These are phyloP conservation scores for Eutrigla gurnardus DNA, from an alignment of 2,797 vertebrate genomes.

Conservation along the genomic window DNA sequence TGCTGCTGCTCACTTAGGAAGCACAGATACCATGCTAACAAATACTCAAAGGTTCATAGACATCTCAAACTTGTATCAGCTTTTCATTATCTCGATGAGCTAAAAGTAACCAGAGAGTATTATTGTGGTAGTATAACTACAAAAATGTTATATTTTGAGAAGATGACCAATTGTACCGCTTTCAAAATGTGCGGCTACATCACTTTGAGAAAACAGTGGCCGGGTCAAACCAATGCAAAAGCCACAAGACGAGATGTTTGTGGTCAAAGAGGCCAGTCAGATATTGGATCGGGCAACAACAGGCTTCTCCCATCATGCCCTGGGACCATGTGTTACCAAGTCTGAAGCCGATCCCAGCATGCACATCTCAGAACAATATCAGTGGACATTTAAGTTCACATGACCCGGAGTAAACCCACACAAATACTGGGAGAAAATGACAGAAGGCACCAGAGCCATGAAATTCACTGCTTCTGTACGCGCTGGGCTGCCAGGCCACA, in stretches of 20 bases:
- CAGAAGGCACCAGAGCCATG: not conserved
- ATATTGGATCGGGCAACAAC: not conserved
- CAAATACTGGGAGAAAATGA: not conserved
- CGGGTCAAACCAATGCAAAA: not conserved
- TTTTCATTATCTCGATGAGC: not conserved
- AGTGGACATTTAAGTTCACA: slow-evolving; percentile 4
- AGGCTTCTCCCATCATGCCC: slow-evolving; percentile 1
- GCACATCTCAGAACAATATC: slow-evolving; percentile 17
- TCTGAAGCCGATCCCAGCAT: not conserved
- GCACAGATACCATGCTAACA: not conserved
- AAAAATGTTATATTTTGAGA: not conserved
- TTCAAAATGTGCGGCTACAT: not conserved
- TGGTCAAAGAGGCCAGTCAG: not conserved
- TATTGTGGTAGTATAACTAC: not conserved
- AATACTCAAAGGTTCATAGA: not conserved
- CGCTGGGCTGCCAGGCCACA: not conserved
- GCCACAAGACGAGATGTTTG: not conserved
- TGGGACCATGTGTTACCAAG: not conserved
- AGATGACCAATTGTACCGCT: not conserved
- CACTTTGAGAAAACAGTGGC: not conserved
- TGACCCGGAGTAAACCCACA: slow-evolving; percentile 1
- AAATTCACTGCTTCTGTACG: not conserved
- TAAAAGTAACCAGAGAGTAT: not conserved
- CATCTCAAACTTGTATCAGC: too few species aligned
- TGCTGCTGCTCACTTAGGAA: not conserved